Base-by-base conservation (phyloP, 2,797 vertebrate genomes). In the Hydrocynus forskahlii region DNA sequence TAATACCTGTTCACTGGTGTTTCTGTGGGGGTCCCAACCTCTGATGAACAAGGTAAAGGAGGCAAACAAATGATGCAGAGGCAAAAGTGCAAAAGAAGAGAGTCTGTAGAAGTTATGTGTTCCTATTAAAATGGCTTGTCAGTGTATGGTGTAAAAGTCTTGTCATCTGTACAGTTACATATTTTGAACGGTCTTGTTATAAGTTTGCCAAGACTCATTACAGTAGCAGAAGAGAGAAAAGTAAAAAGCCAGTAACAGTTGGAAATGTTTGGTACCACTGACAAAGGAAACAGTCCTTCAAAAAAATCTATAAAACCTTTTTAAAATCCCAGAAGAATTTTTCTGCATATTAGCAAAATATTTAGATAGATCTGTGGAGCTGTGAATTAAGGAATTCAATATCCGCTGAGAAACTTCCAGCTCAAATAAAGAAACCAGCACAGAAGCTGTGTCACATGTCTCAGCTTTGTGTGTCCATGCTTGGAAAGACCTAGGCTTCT, bases 371-470 rank as follows among this genome's bases (percentile, higher is more conserved):
- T 73, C 40, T 73, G 29, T 57, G 16, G 6, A 57, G 52, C 35
- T 40, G 17, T 55, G 23, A 25, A 54, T 9, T 35, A 54, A 19
- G 25, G 19, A 21, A 57, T 35, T 50, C 29, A 73, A 57, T 19
- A 73, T 38, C 52, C 16, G 2, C 50, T 55, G 19, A 35, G 70
- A n/a, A 55, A 55, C 8, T 29, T 55, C 29, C 70, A 57, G 70
- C 52, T 57, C 25, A n/a, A 40, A 55, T 35, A 54, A 72, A 72
- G 3, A 72, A 52, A 71, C 35, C 9, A 19, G 25, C 29, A 73
- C 19, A 38, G 19, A 57, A 73, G 70, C 70, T 14, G 19, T 7
- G 17, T 73, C 70, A 73, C 25, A 57, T 57, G 70, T 40, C 17
- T 57, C 52, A n/a, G 52, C 52, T 73, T 73, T 73, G 57, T 21